Evolutionary conservation across 1,140 invertebrate genomes (phyloP).

Genomic region (honey bee (Apis mellifera)): Amel_HAv3.1 CM009932.2:13662001-13662500

Average conservation of each 20-base stretch:
- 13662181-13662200: constrained; percentile 18
- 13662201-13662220: background rate
- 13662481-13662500: constrained; percentile 1
- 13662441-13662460: background rate
- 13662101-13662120: constrained; percentile 28
- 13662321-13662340: constrained; percentile 28
- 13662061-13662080: too few species aligned
- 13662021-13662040: background rate
- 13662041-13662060: background rate
- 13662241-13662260: background rate
- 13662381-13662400: background rate
- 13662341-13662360: constrained; percentile 20
- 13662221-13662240: constrained; percentile 3
- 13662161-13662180: constrained; percentile 49
- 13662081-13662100: constrained; percentile 18
- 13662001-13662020: constrained; percentile 48
- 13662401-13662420: background rate
- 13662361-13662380: constrained; percentile 16
- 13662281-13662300: constrained; percentile 20
- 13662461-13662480: background rate
- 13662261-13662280: constrained; percentile 29
- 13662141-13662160: background rate
- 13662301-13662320: background rate
- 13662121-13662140: too few species aligned
- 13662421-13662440: too few species aligned